A percentile compares a stretch with the other conserved stretches of the same genome.
These are phyloP conservation scores for Muntiacus muntjak DNA, from an alignment of 2,113 vertebrate genomes.

Conservation along the genomic window DNA sequence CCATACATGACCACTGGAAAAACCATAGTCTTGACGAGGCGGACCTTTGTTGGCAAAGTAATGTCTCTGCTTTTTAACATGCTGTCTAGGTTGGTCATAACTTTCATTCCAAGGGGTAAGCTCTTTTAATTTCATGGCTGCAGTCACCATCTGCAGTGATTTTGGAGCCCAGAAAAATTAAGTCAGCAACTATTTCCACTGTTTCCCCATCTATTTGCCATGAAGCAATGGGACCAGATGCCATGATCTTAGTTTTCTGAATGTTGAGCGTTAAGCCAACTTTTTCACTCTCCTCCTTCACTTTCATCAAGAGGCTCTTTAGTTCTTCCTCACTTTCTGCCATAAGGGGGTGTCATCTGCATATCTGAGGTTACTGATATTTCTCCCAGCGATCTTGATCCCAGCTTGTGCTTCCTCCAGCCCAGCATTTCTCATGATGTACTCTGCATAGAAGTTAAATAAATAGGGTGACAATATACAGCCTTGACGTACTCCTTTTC, in stretches of 20 bases:
- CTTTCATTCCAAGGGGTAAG: neutral
- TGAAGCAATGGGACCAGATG: neutral
- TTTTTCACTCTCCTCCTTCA: neutral
- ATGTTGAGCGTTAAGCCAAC: neutral
- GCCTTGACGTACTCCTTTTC: neutral
- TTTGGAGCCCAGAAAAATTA: neutral
- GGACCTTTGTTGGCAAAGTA: neutral
- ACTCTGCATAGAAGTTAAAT: neutral
- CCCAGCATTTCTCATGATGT: neutral
- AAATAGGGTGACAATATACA: neutral
- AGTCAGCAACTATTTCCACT: neutral
- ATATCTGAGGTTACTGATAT: neutral
- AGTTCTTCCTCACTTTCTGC: neutral
- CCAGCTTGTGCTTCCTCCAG: neutral
- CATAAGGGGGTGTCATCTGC: neutral
- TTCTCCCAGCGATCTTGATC: neutral
- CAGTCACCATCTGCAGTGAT: neutral
- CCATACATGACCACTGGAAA: neutral
- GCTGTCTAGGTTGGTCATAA: neutral
- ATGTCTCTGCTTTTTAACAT: neutral
- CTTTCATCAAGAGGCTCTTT: neutral
- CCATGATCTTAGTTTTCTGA: neutral
- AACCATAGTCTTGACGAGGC: neutral
- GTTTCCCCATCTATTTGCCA: neutral
- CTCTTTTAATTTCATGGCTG: neutral